These are phyloP conservation scores for Caenorhabditis inopinata DNA, from an alignment of 1,140 invertebrate species.

Conservation along the genomic window DNA sequence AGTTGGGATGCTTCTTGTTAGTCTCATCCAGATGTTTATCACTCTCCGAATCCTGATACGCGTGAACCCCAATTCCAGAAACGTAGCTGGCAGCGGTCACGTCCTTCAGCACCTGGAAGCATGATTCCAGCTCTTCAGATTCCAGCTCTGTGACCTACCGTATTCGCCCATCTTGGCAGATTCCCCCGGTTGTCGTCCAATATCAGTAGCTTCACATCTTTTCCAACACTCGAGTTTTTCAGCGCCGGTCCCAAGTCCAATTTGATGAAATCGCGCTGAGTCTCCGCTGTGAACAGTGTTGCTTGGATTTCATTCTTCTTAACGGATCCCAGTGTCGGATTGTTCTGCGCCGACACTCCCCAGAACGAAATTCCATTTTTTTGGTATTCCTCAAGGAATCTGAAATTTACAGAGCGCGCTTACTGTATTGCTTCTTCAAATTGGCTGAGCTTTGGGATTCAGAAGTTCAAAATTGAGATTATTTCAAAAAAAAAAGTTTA, in stretches of 20 bases:
- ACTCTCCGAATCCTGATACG: constrained; percentile 10
- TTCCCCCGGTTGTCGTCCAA: constrained; percentile 36
- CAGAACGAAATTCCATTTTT: constrained; percentile 31
- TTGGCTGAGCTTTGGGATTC: no score
- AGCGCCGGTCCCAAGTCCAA: constrained; percentile 6
- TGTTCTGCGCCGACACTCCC: constrained; percentile 34
- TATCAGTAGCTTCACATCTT: constrained; percentile 34
- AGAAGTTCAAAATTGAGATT: no score
- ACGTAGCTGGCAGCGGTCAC: not conserved
- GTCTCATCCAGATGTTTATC: constrained; percentile 16
- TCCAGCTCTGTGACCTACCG: not conserved
- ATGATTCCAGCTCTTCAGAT: not conserved
- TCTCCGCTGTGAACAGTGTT: not conserved
- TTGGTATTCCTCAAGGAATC: constrained; percentile 38
- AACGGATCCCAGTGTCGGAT: not conserved
- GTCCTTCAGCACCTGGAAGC: constrained; percentile 28
- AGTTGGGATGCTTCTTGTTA: constrained; percentile 17
- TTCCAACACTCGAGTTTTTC: not conserved
- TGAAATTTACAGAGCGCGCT: no score
- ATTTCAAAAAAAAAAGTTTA: no score
- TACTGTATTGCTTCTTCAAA: no score
- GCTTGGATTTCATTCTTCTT: constrained; percentile 31
- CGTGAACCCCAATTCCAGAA: constrained; percentile 32
- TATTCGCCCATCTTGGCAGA: constrained; percentile 35
- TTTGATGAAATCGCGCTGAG: constrained; percentile 37